phyloP scores from a whole-genome alignment of 2,888 invertebrate species.

The Melinopterus prodromus region DNA sequence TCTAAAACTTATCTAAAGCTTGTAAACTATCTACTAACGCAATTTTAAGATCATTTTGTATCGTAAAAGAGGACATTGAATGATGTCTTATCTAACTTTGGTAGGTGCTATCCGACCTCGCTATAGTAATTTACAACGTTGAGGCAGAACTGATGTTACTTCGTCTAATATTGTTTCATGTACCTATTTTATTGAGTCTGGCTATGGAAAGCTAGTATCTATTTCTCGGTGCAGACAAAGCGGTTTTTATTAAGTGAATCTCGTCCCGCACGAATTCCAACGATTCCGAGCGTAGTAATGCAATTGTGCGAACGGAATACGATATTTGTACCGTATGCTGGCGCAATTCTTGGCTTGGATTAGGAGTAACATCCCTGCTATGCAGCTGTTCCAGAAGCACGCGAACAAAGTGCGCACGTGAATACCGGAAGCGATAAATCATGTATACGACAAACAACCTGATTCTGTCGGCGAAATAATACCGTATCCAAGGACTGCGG shows the following conservation, averaged over 20 bases:
- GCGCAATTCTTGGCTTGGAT: background rate
- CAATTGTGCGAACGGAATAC: constrained; percentile 4
- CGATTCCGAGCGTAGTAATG: background rate
- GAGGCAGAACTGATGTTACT: no score
- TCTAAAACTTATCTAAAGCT: no score
- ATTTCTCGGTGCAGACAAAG: background rate
- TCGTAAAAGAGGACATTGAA: no score
- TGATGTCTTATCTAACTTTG: no score
- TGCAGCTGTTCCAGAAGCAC: background rate
- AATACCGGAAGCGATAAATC: constrained; percentile 4
- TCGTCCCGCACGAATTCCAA: background rate
- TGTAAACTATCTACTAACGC: no score
- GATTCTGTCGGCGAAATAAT: constrained; percentile 4
- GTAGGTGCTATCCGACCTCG: no score
- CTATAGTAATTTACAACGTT: no score
- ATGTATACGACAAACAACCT: constrained; percentile 4
- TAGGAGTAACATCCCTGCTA: background rate
- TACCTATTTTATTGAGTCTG: background rate
- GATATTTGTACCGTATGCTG: background rate
- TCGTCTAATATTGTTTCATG: background rate
- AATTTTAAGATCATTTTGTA: no score
- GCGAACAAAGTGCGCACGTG: background rate
- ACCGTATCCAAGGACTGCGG: background rate
- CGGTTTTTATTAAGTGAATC: background rate
- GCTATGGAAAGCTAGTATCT: background rate